Conservation (phyloP, 2,113 vertebrate species). For the Tachuris rubrigastra region DNA sequence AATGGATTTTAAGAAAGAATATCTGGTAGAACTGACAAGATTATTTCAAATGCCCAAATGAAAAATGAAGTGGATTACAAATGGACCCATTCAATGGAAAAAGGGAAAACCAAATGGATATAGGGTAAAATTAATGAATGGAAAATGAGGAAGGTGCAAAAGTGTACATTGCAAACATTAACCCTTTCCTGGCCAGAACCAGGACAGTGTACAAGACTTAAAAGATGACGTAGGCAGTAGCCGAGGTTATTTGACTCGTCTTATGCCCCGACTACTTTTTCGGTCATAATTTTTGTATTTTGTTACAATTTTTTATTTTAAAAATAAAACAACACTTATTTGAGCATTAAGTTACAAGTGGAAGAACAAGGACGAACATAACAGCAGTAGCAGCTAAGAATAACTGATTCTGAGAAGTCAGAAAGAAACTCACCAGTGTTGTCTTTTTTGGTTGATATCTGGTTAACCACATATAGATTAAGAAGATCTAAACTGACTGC, state of each 20-base stretch:
- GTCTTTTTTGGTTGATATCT: conserved; percentile 86
- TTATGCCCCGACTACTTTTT: neutral
- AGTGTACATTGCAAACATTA: neutral
- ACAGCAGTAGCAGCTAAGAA: neutral
- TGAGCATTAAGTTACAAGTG: neutral
- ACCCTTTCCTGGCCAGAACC: neutral
- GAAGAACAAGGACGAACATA: neutral
- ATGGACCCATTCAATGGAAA: neutral
- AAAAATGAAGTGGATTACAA: neutral
- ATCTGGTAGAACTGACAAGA: neutral
- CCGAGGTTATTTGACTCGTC: neutral
- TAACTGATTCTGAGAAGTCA: neutral
- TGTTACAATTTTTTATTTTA: neutral
- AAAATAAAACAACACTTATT: neutral
- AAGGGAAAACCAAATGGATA: neutral
- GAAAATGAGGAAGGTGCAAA: neutral
- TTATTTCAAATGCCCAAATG: neutral
- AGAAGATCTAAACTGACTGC: conserved; percentile 86
- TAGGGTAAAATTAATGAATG: neutral
- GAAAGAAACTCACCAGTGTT: conserved; percentile 72
- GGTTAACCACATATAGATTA: conserved; percentile 88
- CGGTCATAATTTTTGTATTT: neutral
- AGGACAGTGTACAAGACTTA: neutral
- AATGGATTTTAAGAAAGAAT: neutral
- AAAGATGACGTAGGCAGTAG: neutral